Base-by-base conservation (phyloP, 2,888 invertebrate genomes). In the Osmoderma eremita region DNA sequence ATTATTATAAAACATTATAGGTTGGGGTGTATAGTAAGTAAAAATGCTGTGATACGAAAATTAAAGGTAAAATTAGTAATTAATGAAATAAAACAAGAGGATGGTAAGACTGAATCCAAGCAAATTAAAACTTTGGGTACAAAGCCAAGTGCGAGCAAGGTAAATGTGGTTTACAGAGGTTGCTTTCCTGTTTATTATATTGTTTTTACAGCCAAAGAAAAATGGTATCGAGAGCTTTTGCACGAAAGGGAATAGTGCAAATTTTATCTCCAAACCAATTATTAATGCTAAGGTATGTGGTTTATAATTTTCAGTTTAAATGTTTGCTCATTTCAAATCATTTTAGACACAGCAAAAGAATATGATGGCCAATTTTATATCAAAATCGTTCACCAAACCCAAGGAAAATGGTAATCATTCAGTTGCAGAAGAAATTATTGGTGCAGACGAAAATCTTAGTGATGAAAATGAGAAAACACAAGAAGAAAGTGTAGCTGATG, bases 261-360 rank as follows among this genome's bases (percentile, higher is more conserved):
- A 12, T 53, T 24, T 18, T 3, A 15, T 10, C 18, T 4, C 24
- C 24, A 61, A 66, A 58, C 22, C 65, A 15, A 12, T 13, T 22
- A 6, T 42, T 50, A 61, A 50, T 17, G 24, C 12, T 6, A 41
- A 56, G 22, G 53, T 56, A 39, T 36, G 24, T 38, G 20, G 1
- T 45, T 41, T 54, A 36, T 0, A 18, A 5, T 17, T 51, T 20
- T 15, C 36, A 2, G 13, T 24, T 30, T 48, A 36, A 18, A 17
- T 51, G 1, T 62, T 42, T 22, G 24, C 22, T 30, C 39, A 6
- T 30, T 30, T 30, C 10, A 30, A 38, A 17, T 22, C 10, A 13
- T 68, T 65, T 45, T 61, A 68, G 68, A 17, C 48, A 15, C 65
- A 68, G 48, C 24, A 49, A 12, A 68, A 68, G 12, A 62, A 53